Evolutionary conservation across 2,113 vertebrate species (phyloP).

Genomic region (Tichodroma muraria): DNA sequence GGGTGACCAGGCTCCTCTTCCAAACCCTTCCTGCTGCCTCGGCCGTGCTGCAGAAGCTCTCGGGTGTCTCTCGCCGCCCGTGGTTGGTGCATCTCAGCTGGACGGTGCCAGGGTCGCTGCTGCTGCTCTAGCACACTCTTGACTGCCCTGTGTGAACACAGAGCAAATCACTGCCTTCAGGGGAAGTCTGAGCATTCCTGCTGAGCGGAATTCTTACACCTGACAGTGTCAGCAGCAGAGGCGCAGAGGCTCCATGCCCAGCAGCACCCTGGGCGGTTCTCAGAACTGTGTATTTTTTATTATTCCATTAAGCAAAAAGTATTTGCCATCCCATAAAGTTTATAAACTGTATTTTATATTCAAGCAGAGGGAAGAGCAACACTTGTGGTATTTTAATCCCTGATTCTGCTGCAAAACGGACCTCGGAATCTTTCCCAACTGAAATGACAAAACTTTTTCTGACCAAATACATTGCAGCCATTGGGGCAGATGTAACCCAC

Average conservation of each 20-base stretch:
- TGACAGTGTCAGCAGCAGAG: background rate
- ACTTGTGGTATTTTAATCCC: background rate
- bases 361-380: background rate
- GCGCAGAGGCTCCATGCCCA: background rate
- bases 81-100: accelerated
- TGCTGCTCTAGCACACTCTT: slow-evolving; percentile 6
- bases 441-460: background rate
- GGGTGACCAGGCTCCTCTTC: background rate
- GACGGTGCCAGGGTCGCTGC: background rate
- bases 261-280: accelerated
- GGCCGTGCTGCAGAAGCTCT: background rate
- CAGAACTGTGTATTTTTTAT: background rate
- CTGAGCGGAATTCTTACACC: background rate
- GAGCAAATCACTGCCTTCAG: background rate
- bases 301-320: background rate
- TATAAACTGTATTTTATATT: background rate
- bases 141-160: background rate
- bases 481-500: background rate
- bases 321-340: background rate
- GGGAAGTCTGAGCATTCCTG: background rate
- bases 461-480: background rate
- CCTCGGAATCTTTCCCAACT: background rate
- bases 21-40: background rate
- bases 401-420: background rate
- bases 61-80: accelerated